Evolutionary conservation across 2,113 vertebrate genomes (phyloP).

Genomic region (Mixornis gularis): DNA sequence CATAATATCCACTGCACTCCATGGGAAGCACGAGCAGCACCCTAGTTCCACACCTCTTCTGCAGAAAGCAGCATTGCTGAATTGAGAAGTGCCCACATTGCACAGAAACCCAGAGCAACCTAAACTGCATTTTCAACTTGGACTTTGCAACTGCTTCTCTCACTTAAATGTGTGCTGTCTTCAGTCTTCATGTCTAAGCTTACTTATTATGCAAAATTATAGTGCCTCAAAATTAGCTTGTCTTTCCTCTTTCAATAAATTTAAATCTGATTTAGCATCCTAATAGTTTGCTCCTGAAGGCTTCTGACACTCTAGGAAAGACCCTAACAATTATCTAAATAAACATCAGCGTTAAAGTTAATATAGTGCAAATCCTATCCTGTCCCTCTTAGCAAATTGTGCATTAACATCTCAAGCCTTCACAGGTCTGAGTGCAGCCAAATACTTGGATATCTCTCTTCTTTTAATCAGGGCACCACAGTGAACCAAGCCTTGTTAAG

Average conservation of each 20-base stretch:
- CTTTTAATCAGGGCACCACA: conserved; percentile 14
- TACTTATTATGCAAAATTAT: background rate
- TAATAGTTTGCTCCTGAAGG: background rate
- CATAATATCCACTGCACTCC: accelerated
- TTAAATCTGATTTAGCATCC: background rate
- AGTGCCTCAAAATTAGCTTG: background rate
- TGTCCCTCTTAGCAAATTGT: background rate
- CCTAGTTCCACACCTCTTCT: background rate
- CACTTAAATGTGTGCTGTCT: accelerated
- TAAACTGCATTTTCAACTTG: background rate
- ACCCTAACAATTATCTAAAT: background rate
- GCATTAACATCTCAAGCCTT: background rate
- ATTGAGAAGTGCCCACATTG: too few relatives aligned
- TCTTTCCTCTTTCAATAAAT: background rate
- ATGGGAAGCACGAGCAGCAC: accelerated
- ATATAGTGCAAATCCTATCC: background rate
- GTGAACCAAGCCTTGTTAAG: background rate
- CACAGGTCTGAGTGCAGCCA: background rate
- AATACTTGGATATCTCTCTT: background rate
- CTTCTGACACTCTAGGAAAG: background rate
- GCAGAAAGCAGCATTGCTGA: background rate
- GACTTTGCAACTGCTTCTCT: background rate
- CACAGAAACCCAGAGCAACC: background rate
- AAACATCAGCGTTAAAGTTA: background rate
- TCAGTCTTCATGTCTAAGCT: background rate